Conservation (phyloP, 2,797 vertebrate genomes). For the Karalla daura region DNA sequence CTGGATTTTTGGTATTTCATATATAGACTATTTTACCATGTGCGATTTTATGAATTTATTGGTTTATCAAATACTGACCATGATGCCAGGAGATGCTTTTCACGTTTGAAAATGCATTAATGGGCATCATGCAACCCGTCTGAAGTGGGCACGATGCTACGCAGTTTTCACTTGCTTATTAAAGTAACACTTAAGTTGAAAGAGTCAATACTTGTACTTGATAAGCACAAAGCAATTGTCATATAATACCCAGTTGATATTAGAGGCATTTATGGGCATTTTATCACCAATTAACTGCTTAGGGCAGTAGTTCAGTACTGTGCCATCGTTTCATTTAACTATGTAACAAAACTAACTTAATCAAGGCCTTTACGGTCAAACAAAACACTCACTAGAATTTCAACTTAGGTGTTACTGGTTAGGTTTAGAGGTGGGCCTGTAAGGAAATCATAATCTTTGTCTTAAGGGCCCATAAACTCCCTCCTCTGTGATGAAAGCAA, state of each 20-base stretch:
- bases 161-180: conserved; percentile 69
- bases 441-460: conserved; percentile 70
- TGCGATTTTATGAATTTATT: conserved; percentile 77
- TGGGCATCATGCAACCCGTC: conserved; percentile 60
- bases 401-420: conserved; percentile 79
- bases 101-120: conserved; percentile 57
- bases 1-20: conserved; percentile 84
- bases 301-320: conserved; percentile 56
- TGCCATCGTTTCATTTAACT: conserved; percentile 52
- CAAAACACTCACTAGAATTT: conserved; percentile 63
- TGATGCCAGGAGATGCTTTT: conserved; percentile 71
- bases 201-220: conserved; percentile 67
- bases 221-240: conserved; percentile 79
- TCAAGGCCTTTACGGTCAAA: conserved; percentile 47
- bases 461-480: conserved; percentile 69
- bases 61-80: conserved; percentile 71
- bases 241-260: conserved; percentile 56
- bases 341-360: conserved; percentile 51
- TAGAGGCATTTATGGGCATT: conserved; percentile 67
- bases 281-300: conserved; percentile 59
- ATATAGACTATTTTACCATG: conserved; percentile 80
- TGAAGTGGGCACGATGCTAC: conserved; percentile 64
- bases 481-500: conserved; percentile 82
- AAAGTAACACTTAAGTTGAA: conserved; percentile 80
- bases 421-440: conserved; percentile 67